Evolutionary conservation across 2,113 vertebrate species (phyloP), one percentile per base, ranked within the genome.

Genomic region (Microtus oregoni): DNA sequence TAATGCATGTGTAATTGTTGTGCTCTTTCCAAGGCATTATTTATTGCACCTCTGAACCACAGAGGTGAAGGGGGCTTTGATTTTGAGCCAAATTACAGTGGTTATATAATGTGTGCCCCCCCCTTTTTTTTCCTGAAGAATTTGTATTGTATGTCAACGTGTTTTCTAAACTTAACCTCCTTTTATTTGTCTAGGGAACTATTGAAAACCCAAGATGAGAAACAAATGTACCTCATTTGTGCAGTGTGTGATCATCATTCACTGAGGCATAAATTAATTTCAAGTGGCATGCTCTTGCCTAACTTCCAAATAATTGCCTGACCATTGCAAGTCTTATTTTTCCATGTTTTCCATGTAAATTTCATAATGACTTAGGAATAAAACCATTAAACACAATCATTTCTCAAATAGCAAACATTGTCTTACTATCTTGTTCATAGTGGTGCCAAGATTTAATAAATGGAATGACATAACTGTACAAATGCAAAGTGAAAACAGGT

Each of bases 21-120:
- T 94, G 96, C 96, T 97, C 97, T 94, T 97, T 97, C 97, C 96
- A 98, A 96, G 98, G 94, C 0, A 95, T 96, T 93, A 97, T 96
- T 93, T 94, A 83, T 86, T 81, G 90, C 89, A 93, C 93, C 58
- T 76, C 95, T 97, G 92, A 98, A 92, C 85, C 93, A 91, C 50
- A 90, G 86, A 97, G 91, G 91, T 88, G 97, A 97, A 92, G 65
- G 76, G 76, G 81, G 70, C 63, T 95, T 76, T 98, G 89, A 93
- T 94, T 90, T 92, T 73, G 2, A 94, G 87, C 92, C 97, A 98
- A 88, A 75, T 17, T 73, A 35, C 78, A 94, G 89, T 97, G 92
- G 75, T 47, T 89, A n/a, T 89, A n/a, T 81, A 88, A 72, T 92
- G 81, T 96, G 92, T 96, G 87, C 77, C 70, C 92, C 63, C 87